Base-by-base conservation (phyloP, 2,113 vertebrate species). In the Haemorhous mexicanus region DNA sequence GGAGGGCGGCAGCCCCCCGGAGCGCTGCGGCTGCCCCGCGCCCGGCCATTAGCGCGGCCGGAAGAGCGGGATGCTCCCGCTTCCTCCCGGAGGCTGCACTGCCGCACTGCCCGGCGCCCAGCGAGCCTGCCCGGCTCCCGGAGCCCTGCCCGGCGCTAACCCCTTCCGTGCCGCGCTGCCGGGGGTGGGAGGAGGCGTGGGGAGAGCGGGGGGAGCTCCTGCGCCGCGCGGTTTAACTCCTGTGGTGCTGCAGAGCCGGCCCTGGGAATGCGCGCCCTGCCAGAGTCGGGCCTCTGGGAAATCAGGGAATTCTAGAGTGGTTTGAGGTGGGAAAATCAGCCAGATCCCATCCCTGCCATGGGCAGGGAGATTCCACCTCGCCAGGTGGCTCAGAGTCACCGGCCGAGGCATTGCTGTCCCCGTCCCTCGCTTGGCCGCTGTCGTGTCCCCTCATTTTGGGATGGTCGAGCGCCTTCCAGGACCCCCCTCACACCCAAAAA, bases 61-160 rank as follows among this genome's bases (percentile, higher is more conserved):
- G 88, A 66, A 76, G 89, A 89, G 81, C 10, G n/a, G 63, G 82
- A 90, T 14, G 95, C 89, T 1, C 39, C 81, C 19, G 43, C 39
- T 69, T 24, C 66, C 74, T 91, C 79, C 59, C 74, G 6, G 27
- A 44, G 84, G 83, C 97, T 81, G 95, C 89, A 26, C 90, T 92
- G 95, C 84, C 33, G 85, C 77, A 69, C 93, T 55, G 94, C 81
- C 77, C 77, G 92, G 92, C 49, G 66, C 95, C 93, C 87, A 27
- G 56, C 39, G 89, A 67, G 90, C 96, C 94, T 43, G 92, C 89
- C 84, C 75, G 93, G 94, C 62, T 44, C 96, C 92, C 83, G 28
- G 77, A 75, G 88, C 94, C 90, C 87, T 11, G 80, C 78, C 85
- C 87, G 1, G 37, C 6, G 3, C 37, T 97, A 96, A 97, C 97